Conservation (phyloP, 2,797 vertebrate genomes). For the Peromyscus eremicus region DNA sequence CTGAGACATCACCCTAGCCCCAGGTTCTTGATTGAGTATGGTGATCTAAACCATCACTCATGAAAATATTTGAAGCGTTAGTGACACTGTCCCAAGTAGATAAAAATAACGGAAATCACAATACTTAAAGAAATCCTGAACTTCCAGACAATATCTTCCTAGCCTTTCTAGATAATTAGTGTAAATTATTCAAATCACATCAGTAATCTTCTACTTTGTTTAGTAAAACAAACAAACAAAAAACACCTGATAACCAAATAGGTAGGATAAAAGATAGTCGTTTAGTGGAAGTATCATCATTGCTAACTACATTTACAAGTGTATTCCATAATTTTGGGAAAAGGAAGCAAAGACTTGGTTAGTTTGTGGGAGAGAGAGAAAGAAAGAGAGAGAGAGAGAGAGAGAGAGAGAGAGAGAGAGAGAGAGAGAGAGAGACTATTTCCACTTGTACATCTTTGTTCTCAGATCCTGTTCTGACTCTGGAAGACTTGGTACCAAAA, state of each 20-base stretch:
- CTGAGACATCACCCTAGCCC: neutral
- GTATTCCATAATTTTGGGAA: neutral
- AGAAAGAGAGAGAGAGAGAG: neutral
- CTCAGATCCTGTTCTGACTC: neutral
- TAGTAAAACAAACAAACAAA: neutral
- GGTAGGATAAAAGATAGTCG: neutral
- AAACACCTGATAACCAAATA: neutral
- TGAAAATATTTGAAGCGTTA: neutral
- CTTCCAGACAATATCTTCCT: neutral
- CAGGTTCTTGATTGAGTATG: neutral
- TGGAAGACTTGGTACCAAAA: neutral
- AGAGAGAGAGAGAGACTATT: neutral
- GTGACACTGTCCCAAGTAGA: neutral
- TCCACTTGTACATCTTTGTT: neutral
- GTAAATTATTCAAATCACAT: neutral
- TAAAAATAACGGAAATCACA: neutral
- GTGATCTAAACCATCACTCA: neutral
- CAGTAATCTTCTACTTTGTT: neutral
- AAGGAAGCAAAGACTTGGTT: neutral
- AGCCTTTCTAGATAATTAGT: neutral
- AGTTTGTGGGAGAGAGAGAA: neutral
- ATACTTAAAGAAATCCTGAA: neutral
- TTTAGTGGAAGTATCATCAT: neutral
- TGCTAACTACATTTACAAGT: neutral
- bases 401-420: neutral